phyloP scores from a whole-genome alignment of 2,797 vertebrate species.

The Catharus ustulatus region DNA sequence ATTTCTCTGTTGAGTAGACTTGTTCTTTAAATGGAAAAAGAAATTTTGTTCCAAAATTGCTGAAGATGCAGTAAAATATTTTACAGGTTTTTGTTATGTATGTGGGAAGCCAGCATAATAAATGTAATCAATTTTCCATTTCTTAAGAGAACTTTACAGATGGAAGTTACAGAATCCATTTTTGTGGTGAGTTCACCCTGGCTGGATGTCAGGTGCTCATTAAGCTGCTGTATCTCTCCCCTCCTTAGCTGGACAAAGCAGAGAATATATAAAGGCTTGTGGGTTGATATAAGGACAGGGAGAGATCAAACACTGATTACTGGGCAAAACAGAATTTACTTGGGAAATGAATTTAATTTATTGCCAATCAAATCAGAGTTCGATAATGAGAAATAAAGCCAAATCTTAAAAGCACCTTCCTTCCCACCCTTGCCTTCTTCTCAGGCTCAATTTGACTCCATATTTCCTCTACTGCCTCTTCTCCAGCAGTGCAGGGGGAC shows the following conservation, averaged over 20 bases:
- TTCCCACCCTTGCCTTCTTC: background rate
- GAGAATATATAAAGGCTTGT: background rate
- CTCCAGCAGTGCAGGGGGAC: background rate
- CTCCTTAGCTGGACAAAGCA: background rate
- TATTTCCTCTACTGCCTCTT: background rate
- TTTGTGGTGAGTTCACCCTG: background rate
- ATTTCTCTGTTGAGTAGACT: background rate
- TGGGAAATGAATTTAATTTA: background rate
- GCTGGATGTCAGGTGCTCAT: background rate
- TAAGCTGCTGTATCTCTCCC: accelerated
- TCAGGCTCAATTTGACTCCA: accelerated
- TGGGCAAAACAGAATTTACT: background rate
- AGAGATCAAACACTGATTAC: background rate
- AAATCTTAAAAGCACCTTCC: background rate
- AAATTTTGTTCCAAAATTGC: background rate
- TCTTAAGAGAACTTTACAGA: background rate
- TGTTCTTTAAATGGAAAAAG: background rate
- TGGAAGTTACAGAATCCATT: background rate
- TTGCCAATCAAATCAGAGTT: background rate
- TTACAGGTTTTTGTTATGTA: background rate
- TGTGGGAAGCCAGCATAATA: background rate
- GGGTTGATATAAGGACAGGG: background rate
- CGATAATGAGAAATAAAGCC: background rate
- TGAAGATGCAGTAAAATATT: background rate
- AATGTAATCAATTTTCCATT: background rate